Evolutionary conservation across 2,888 invertebrate species (phyloP), one percentile per base, ranked within the genome.

Genomic region (Pogonocherus hispidulus): DNA sequence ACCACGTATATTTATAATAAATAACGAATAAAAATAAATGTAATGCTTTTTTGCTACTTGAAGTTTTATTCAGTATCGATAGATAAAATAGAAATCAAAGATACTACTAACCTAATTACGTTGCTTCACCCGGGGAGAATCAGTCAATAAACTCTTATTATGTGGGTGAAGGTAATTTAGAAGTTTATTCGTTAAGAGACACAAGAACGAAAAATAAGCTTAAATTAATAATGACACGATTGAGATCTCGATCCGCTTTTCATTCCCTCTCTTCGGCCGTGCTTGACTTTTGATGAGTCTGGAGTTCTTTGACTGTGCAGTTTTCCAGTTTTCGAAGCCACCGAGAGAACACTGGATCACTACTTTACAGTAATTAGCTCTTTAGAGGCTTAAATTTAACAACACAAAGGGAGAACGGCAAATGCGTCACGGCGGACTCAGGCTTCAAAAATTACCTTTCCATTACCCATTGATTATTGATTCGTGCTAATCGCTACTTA

Each of bases 301-400:
- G 62, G 44, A 9, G 57, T 65, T 57, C 55, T 56, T 57, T 56
- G 57, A 51, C 49, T 52, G 64, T 65, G 64, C 64, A 57, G 49
- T 57, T 65, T 65, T 65, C 64, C 64, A 49, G 57, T 57, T 46
- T 57, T 44, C 44, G 63, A 62, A 51, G 68, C 66, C 70, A 66
- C 62, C 51, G 41, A 59, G 71, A 71, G 72, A 69, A 66, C 66
- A 57, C 64, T 67, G 63, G 67, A 68, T 72, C 69, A 74, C 68
- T 75, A 73, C 78, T 76, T 71, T 70, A 63, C 41, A 62, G 71
- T 75, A 77, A 77, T 77, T 77, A 74, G 71, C 76, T 74, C 73
- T 76, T 73, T 73, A 68, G 66, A 56, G 68, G 64, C 65, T 68
- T 65, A 59, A 71, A 72, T 71, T 75, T 63, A 68, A 65, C 67